Conservation (phyloP, 2,113 vertebrate species). For the Eidolon helvum region DNA sequence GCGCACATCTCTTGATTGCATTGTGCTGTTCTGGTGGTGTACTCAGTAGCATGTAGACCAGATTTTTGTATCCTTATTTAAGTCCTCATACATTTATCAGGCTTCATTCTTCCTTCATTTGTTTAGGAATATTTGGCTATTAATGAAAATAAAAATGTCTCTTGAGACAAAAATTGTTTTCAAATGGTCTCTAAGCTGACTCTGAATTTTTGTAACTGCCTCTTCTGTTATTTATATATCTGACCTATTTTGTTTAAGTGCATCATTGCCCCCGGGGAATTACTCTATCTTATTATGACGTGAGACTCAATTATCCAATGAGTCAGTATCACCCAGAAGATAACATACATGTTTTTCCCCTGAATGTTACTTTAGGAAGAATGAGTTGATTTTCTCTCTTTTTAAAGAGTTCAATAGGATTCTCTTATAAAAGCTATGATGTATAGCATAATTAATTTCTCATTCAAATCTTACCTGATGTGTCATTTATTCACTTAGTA, state of each 20-base stretch:
- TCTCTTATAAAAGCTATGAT: slow-evolving; percentile 4
- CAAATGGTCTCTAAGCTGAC: slow-evolving; percentile 42
- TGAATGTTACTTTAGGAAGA: slow-evolving; percentile 14
- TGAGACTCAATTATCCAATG: slow-evolving; percentile 50
- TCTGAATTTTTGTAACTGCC: slow-evolving; percentile 47
- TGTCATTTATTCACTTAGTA: slow-evolving; percentile 36
- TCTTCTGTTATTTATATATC: slow-evolving; percentile 49
- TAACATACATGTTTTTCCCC: not conserved
- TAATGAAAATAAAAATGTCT: slow-evolving; percentile 58
- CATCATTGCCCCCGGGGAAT: not conserved
- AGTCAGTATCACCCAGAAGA: slow-evolving; percentile 30
- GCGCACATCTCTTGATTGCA: not conserved
- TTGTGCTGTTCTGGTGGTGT: not conserved
- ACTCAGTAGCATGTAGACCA: not conserved
- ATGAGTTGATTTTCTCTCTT: slow-evolving; percentile 27
- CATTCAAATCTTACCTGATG: not conserved
- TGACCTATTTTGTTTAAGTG: slow-evolving; percentile 60
- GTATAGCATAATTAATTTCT: slow-evolving; percentile 24
- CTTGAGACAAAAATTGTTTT: slow-evolving; percentile 45
- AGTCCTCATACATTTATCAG: not conserved
- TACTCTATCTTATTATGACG: slow-evolving; percentile 30
- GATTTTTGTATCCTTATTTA: not conserved
- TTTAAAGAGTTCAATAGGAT: not conserved
- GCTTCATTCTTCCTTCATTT: slow-evolving; percentile 21
- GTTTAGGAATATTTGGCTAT: slow-evolving; percentile 48